phyloP scores from a whole-genome alignment of 2,888 invertebrate species.

The Lepidonotus clava region DNA sequence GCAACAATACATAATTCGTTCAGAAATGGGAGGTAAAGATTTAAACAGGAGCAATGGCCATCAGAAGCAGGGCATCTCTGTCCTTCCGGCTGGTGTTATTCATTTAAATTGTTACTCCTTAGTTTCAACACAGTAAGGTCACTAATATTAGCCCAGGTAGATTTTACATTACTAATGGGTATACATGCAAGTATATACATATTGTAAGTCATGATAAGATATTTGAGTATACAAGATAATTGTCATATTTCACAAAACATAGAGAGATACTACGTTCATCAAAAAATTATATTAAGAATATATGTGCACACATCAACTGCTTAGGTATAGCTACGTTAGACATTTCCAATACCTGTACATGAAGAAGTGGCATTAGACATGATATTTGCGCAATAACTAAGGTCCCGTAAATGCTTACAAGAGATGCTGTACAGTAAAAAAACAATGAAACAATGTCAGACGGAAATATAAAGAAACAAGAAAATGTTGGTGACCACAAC shows the following conservation, averaged over 20 bases:
- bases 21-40: neutral
- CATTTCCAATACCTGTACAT: constrained; percentile 17
- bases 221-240: neutral
- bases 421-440: neutral
- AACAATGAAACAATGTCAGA: neutral
- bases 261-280: constrained; percentile 2
- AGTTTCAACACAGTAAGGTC: too few species aligned
- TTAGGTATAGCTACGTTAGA: constrained; percentile 7
- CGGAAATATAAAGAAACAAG: neutral
- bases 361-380: neutral
- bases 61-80: too few species aligned
- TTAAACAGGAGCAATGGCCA: neutral
- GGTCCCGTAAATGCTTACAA: constrained; percentile 36
- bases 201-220: constrained; percentile 16
- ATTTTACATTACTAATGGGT: constrained; percentile 23
- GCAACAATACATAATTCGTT: constrained; percentile 10
- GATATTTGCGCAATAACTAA: constrained; percentile 13
- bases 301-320: neutral
- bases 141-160: too few species aligned
- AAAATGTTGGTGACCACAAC: constrained; percentile 29
- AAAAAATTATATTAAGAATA: constrained; percentile 22
- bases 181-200: constrained; percentile 36
- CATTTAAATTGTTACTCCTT: too few species aligned
- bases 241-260: constrained; percentile 11
- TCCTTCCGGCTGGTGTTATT: too few species aligned